phyloP scores from a whole-genome alignment of 2,888 invertebrate genomes.

The Bibio marci region DNA sequence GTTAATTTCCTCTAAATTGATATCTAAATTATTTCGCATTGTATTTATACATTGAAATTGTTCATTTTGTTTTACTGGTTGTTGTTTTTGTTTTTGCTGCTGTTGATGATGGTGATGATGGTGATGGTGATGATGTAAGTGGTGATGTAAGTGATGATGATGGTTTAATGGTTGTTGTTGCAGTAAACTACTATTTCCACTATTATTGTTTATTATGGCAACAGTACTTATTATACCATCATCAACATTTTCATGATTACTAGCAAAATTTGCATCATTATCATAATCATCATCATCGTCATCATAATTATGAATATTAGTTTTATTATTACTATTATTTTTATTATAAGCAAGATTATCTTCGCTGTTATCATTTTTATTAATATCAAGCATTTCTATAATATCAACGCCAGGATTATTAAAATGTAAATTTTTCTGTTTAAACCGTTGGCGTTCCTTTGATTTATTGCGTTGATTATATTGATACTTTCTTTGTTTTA shows the following conservation, averaged over 20 bases:
- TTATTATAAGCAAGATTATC: too few species aligned
- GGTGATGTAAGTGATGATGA: conserved; percentile 16
- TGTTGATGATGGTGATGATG: conserved; percentile 34
- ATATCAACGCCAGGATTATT: too few species aligned
- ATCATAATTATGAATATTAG: too few species aligned
- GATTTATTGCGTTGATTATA: too few species aligned
- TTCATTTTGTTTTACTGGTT: conserved; percentile 32
- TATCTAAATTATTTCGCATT: conserved; percentile 2
- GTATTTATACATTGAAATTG: conserved; percentile 1
- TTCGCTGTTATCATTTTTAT: too few species aligned
- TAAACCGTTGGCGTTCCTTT: too few species aligned
- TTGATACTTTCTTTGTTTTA: too few species aligned
- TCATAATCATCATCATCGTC: not conserved
- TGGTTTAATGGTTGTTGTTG: conserved; percentile 13
- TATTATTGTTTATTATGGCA: conserved; percentile 1
- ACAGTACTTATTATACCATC: not conserved
- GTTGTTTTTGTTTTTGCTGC: conserved; percentile 37
- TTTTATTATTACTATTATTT: too few species aligned
- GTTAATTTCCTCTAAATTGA: not conserved
- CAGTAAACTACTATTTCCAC: not conserved
- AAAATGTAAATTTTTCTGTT: too few species aligned
- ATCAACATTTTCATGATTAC: too few species aligned
- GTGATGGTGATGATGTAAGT: conserved; percentile 33
- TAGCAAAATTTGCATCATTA: not conserved
- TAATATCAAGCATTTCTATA: too few species aligned